A percentile compares a stretch with the other conserved stretches of the same genome.
Conservation (phyloP, 2,888 invertebrate species). For the Cetonia aurata region DNA sequence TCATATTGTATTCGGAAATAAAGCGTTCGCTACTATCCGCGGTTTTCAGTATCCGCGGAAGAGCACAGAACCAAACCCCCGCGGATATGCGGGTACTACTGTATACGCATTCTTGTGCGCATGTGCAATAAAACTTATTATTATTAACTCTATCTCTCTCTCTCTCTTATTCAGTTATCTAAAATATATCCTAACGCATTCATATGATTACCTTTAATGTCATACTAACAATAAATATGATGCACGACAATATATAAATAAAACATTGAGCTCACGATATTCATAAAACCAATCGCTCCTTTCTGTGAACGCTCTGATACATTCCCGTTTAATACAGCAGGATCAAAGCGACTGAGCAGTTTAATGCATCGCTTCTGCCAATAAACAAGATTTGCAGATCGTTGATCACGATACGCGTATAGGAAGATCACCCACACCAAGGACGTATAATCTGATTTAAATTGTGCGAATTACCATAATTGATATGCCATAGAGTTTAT, state of each 20-base stretch:
- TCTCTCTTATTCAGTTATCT: too few species aligned
- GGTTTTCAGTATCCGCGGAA: too few species aligned
- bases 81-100: too few species aligned
- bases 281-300: conserved; percentile 14
- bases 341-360: conserved; percentile 21
- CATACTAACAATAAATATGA: too few species aligned
- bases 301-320: conserved; percentile 13
- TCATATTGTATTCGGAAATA: too few species aligned
- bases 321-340: conserved; percentile 19
- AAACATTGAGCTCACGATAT: conserved; percentile 28
- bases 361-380: conserved; percentile 29
- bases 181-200: too few species aligned
- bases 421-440: conserved; percentile 46
- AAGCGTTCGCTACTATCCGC: too few species aligned
- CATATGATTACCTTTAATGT: too few species aligned
- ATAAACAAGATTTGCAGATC: conserved; percentile 43
- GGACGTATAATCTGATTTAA: conserved; percentile 48
- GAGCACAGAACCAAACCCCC: too few species aligned
- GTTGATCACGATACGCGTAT: conserved; percentile 25
- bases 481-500: conserved; percentile 45
- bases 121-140: too few species aligned
- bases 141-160: too few species aligned
- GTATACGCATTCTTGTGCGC: too few species aligned
- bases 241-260: conserved; percentile 18
- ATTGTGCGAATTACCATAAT: conserved; percentile 48